Evolutionary conservation across 2,888 invertebrate species (phyloP), one percentile per base, ranked within the genome.

Genomic region (Microchrysa polita): DNA sequence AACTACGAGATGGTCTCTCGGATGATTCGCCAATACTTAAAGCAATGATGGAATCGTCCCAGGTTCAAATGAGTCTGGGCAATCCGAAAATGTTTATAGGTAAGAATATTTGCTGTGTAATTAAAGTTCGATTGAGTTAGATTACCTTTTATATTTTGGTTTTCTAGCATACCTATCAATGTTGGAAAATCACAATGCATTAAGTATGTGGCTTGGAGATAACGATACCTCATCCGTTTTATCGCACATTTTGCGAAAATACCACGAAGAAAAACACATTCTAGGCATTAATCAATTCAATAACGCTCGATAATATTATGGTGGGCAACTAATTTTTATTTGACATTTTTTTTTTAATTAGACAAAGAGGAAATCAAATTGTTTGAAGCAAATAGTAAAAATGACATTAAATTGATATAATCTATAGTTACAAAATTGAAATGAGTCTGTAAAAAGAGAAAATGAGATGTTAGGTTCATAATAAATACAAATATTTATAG

Each of bases 191-290:
- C 90, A 90, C 55, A 85, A 87, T 72, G 87, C 88, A 52, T 87
- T 89, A 77, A 88, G 87, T 77, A 86, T 88, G 76, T 91, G 90
- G 89, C 86, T 90, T 73, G 89, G 88, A 78, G 91, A 91, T 81
- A 87, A 88, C n/a, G 90, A 91, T 79, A 89, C 90, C 40, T 88
- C 89, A 61, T 89, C 90, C 20, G 87, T 91, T 74, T 85, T 91
- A 67, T 88, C 88, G 80, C 89, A 90, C 82, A 89, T 91, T 78
- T 88, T 90, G 77, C 87, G 89, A 78, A 89, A 88, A 76, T 90
- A 89, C 82, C 88, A 89, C 79, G 86, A 88, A 73, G 90, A 90
- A 79, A 90, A 89, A 81, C 88, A 89, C 81, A 86, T 88, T 61
- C 82, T 87, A 78, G 86, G 87, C 77, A 85, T 87, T 77, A 88